Conservation (phyloP, 2,113 vertebrate genomes). For the Nycticorax nycticorax region DNA sequence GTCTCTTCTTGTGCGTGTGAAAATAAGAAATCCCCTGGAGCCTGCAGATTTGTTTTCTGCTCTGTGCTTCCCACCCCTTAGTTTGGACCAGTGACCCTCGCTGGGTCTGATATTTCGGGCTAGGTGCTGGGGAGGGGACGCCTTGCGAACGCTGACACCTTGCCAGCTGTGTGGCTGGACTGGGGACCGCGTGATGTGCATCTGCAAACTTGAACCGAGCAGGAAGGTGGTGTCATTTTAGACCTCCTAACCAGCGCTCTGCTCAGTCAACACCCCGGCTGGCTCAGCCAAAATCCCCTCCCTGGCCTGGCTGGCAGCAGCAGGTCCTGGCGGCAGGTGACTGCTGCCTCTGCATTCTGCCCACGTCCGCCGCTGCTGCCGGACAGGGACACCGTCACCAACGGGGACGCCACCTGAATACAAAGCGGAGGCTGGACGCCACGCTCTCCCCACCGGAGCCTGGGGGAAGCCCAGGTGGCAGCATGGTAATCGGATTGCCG, state of each 20-base stretch:
- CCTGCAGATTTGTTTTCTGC: not conserved
- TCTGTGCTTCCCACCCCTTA: not conserved
- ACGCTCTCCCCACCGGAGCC: not conserved
- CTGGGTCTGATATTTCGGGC: not conserved
- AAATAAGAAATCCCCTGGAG: not conserved
- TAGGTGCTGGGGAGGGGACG: not conserved
- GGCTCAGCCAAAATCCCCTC: not conserved
- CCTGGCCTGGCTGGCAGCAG: not conserved
- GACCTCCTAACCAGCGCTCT: not conserved
- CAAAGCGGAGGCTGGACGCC: not conserved
- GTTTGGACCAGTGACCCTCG: not conserved
- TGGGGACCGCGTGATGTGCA: fast-evolving
- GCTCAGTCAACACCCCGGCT: too few relatives aligned
- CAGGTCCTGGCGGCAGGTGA: not conserved
- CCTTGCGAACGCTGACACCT: not conserved
- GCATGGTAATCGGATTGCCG: not conserved
- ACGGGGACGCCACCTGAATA: not conserved
- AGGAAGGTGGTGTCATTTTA: not conserved
- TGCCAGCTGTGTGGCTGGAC: fast-evolving
- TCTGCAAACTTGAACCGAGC: not conserved
- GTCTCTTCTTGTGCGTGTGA: not conserved
- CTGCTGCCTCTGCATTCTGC: not conserved
- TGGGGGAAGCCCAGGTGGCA: not conserved
- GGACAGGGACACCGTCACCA: not conserved
- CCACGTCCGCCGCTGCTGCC: not conserved